Evolutionary conservation across 2,797 vertebrate genomes (phyloP).

Genomic region (Scarus forsteni): DNA sequence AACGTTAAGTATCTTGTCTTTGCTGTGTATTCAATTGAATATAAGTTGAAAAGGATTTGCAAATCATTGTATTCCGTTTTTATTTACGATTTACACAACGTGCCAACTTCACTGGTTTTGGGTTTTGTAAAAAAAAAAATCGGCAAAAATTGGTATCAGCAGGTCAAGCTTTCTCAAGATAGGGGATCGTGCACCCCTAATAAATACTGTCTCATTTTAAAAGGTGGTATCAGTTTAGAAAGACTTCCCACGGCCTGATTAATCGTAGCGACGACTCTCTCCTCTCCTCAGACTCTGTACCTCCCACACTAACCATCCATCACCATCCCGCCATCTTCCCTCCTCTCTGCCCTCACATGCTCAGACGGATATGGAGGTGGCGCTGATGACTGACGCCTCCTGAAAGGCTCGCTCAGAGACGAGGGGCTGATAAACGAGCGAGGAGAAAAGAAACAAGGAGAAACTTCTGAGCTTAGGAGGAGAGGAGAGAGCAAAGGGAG

Average conservation of each 20-base stretch:
- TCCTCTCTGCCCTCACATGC: constrained; percentile 35
- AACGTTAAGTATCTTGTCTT: too few species aligned
- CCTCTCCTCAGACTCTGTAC: constrained; percentile 16
- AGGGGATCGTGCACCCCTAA: too few species aligned
- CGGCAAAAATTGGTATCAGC: too few species aligned
- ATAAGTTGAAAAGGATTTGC: too few species aligned
- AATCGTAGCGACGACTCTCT: constrained; percentile 18
- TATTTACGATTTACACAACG: too few species aligned
- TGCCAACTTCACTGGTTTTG: too few species aligned
- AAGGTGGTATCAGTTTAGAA: too few species aligned
- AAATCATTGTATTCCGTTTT: too few species aligned
- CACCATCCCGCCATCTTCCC: constrained; percentile 44
- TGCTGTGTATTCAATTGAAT: too few species aligned
- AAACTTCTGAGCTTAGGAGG: constrained; percentile 46
- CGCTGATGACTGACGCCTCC: constrained; percentile 64
- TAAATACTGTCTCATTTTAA: too few species aligned
- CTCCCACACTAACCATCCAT: constrained; percentile 49
- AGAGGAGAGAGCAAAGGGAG: constrained; percentile 28
- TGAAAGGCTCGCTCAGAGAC: constrained; percentile 65
- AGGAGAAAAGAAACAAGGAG: constrained; percentile 21
- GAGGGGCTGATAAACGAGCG: neutral
- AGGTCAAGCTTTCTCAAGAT: too few species aligned
- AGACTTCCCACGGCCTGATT: neutral
- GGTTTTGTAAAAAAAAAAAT: too few species aligned
- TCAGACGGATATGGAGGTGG: constrained; percentile 62